Conservation (phyloP, 2,113 vertebrate genomes). For the Phylloscopus trochiloides region DNA sequence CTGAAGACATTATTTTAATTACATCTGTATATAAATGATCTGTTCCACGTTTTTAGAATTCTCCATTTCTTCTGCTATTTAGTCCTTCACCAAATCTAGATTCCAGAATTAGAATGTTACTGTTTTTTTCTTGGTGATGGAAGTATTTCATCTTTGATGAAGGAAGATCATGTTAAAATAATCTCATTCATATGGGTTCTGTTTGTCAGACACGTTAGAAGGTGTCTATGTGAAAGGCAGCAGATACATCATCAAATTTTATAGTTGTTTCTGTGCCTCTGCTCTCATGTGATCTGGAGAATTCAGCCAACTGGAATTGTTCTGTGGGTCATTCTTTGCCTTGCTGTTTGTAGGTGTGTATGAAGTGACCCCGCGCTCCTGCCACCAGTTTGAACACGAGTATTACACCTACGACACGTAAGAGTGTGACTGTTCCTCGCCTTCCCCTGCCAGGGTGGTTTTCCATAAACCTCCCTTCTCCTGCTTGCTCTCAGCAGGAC, state of each 20-base stretch:
- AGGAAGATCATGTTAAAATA: neutral
- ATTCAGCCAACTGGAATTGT: neutral
- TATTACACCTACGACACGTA: conserved; percentile 98
- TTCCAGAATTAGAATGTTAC: neutral
- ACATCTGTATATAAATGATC: neutral
- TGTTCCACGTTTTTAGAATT: neutral
- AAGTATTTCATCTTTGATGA: neutral
- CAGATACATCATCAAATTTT: neutral
- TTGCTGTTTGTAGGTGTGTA: conserved; percentile 84
- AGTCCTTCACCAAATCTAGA: neutral
- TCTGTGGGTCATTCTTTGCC: neutral
- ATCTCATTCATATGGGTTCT: neutral
- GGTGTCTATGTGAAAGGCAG: neutral
- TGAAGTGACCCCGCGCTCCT: conserved; percentile 97
- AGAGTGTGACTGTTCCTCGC: conserved; percentile 30
- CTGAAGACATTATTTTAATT: neutral
- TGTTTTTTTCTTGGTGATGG: neutral
- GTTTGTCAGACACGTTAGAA: neutral
- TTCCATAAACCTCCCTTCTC: neutral
- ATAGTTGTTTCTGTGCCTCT: neutral
- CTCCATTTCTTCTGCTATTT: neutral
- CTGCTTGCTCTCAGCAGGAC: neutral
- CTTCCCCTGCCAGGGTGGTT: neutral
- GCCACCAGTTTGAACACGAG: conserved; percentile 95
- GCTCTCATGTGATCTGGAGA: neutral